Percentiles rank a stretch among this genome's conserved stretches.
These are phyloP conservation scores for Tolypeutes matacus DNA, from an alignment of 2,797 vertebrate species.

Conservation along the genomic window DNA sequence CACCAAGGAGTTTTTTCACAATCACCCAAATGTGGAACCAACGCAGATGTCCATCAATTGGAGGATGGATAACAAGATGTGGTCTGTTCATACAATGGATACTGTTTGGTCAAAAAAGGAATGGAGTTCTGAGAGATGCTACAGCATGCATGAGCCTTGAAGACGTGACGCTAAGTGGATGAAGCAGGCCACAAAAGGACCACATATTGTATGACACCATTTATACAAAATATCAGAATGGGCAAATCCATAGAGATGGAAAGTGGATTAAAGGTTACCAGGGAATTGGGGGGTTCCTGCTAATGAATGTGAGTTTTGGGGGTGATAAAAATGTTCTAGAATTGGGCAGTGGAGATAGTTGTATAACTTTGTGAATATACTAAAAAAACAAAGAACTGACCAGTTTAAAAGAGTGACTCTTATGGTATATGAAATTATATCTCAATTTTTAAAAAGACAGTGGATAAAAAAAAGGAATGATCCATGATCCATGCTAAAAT, in stretches of 20 bases:
- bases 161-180: not conserved
- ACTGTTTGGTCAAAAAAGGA: not conserved
- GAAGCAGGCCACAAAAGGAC: not conserved
- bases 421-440: not conserved
- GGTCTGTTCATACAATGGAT: fast-evolving
- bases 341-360: not conserved
- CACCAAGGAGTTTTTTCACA: not conserved
- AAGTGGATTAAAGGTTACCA: fast-evolving
- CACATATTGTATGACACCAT: fast-evolving
- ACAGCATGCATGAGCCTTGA: not conserved
- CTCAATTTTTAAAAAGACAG: too few relatives aligned
- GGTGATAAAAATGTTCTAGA: not conserved
- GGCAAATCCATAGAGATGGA: not conserved
- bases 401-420: not conserved
- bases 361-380: not conserved
- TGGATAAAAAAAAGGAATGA: not conserved
- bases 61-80: not conserved
- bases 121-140: fast-evolving
- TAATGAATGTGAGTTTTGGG: not conserved
- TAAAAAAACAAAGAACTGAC: not conserved
- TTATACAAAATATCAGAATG: not conserved
- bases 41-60: not conserved
- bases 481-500: fast-evolving
- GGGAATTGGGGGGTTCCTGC: too few relatives aligned
- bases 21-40: not conserved